Evolutionary conservation across 2,113 vertebrate species (phyloP).

Genomic region (Henicopernis longicauda): DNA sequence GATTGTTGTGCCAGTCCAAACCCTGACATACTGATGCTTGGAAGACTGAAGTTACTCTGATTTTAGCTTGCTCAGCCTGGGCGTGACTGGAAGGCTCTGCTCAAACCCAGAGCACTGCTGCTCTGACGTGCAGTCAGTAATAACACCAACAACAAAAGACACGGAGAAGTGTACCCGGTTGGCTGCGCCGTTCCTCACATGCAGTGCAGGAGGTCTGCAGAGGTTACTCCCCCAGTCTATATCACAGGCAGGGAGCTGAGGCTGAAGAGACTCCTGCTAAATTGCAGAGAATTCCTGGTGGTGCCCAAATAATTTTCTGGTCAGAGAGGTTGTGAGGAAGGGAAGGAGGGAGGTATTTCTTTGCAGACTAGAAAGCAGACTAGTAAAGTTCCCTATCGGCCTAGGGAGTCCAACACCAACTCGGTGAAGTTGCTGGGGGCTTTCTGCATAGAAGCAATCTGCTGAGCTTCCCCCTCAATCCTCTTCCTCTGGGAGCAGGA

Average conservation of each 20-base stretch:
- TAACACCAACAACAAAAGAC: background rate
- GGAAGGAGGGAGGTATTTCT: background rate
- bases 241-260: background rate
- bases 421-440: background rate
- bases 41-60: background rate
- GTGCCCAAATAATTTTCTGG: background rate
- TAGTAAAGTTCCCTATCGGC: background rate
- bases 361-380: background rate
- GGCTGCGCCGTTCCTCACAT: accelerated
- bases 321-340: background rate
- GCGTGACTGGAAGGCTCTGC: background rate
- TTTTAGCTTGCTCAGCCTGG: background rate
- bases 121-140: background rate
- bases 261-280: background rate
- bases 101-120: background rate
- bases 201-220: background rate
- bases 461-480: background rate
- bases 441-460: background rate
- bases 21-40: background rate
- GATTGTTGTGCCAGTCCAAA: background rate
- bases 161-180: background rate
- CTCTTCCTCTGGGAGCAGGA: background rate
- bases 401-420: background rate
- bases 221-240: background rate
- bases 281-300: background rate